A percentile compares a stretch with the other conserved stretches of the same genome.
Evolutionary conservation across 2,797 vertebrate species (phyloP).

Genomic region (Eleutherodactylus coqui): DNA sequence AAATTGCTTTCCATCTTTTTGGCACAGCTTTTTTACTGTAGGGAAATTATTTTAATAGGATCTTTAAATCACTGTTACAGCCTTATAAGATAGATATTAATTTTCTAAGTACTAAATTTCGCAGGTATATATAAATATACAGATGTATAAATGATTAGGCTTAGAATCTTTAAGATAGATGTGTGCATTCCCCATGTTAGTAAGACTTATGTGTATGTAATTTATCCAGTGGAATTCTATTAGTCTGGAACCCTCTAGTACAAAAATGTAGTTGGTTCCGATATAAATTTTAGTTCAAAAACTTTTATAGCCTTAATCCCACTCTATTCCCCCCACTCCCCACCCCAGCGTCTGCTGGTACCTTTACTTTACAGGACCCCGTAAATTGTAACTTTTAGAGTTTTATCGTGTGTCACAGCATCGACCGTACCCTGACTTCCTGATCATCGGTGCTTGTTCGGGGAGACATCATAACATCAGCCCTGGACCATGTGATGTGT

Average conservation of each 20-base stretch:
- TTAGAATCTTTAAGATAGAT: neutral
- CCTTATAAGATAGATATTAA: slow-evolving; percentile 30
- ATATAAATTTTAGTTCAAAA: neutral
- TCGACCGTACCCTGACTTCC: no score
- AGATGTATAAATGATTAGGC: neutral
- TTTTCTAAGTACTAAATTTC: slow-evolving; percentile 28
- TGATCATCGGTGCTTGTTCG: no score
- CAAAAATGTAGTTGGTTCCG: neutral
- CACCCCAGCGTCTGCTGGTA: no score
- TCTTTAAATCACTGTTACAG: slow-evolving; percentile 53
- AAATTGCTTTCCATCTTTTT: slow-evolving; percentile 59
- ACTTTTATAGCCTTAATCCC: neutral
- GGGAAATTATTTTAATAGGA: slow-evolving; percentile 57
- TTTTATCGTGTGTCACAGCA: no score
- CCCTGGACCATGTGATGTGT: no score
- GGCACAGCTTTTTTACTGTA: slow-evolving; percentile 58
- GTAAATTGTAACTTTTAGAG: no score
- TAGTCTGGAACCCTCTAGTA: neutral
- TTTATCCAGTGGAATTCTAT: neutral
- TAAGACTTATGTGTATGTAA: neutral
- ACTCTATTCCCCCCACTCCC: no score
- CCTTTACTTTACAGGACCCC: no score
- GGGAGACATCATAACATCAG: no score
- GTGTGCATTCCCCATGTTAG: neutral
- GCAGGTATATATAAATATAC: slow-evolving; percentile 27